Evolutionary conservation across 1,140 invertebrate genomes (phyloP), one percentile per base, ranked within the genome.

Genomic region (Onthophagus taurus): DNA sequence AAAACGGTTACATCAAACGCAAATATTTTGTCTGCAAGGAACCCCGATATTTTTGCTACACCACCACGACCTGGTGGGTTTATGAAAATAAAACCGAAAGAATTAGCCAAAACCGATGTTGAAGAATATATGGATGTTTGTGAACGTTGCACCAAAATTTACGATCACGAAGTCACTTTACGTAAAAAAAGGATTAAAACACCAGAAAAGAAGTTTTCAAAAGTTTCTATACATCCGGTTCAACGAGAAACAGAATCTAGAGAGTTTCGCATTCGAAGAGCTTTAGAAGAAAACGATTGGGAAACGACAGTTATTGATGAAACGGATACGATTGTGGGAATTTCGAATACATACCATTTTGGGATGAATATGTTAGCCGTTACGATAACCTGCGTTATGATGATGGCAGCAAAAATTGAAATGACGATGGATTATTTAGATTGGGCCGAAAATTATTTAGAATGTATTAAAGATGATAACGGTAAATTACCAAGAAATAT

Each of bases 361-460:
- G 33, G 24, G 9, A 33, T 33, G 1, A 42, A 52, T 23, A 51
- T 56, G 46, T 26, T 56, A 8, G 50, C 52, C 1, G 48, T 54
- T 17, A 44, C 48, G 0, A 52, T 56, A 16, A 56, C 49, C 12
- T 48, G 50, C 20, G 48, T 56, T 2, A 56, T 56, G 54, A 46
- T 56, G 9, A 33, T 56, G 37, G 48, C 49, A 2, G 50, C 42
- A 19, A 36, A 45, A 13, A 34, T 34, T 11, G 14, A 41, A 19
- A 51, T 56, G 2, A 14, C 23, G 11, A 35, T 44, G 14, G 44
- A 50, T 3, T 48, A 52, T 23, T 45, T 44, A 9, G 36, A 42
- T 17, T 54, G 52, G 52, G 31, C 52, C 6, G 20, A 48, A 20
- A 50, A 37, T 26, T 56, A 56, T 38, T 31, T 56, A 18, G 38